phyloP scores from a whole-genome alignment of 2,888 invertebrate species.

The Girardia tigrina region DNA sequence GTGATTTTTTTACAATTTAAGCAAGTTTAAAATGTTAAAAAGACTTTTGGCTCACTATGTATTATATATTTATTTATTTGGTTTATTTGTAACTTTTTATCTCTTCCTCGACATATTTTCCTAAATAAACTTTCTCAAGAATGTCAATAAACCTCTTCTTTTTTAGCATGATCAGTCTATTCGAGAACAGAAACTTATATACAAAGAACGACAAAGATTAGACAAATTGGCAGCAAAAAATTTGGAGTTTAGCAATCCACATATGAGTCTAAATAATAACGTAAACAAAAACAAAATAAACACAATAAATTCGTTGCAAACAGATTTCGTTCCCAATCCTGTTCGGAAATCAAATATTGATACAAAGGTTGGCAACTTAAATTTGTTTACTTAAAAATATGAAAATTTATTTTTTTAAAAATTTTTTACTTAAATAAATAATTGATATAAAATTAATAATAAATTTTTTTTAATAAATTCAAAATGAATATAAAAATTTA shows the following conservation, averaged over 20 bases:
- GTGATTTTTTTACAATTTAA: too few relatives aligned
- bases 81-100: too few relatives aligned
- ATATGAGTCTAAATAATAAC: background rate
- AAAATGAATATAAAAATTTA: too few relatives aligned
- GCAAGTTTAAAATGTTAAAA: too few relatives aligned
- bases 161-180: background rate
- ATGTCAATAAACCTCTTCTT: too few relatives aligned
- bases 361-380: background rate
- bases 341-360: background rate
- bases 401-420: background rate
- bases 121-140: too few relatives aligned
- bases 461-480: too few relatives aligned
- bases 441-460: too few relatives aligned
- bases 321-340: background rate
- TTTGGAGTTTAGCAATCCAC: background rate
- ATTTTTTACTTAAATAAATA: too few relatives aligned
- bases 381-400: background rate
- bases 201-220: background rate
- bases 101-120: too few relatives aligned
- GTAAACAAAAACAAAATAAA: background rate
- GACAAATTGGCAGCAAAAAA: conserved; percentile 1
- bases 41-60: too few relatives aligned
- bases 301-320: background rate
- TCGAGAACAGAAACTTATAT: background rate
- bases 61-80: too few relatives aligned